Base-by-base conservation (phyloP, 2,797 vertebrate species). In the Chiroxiphia lanceolata region DNA sequence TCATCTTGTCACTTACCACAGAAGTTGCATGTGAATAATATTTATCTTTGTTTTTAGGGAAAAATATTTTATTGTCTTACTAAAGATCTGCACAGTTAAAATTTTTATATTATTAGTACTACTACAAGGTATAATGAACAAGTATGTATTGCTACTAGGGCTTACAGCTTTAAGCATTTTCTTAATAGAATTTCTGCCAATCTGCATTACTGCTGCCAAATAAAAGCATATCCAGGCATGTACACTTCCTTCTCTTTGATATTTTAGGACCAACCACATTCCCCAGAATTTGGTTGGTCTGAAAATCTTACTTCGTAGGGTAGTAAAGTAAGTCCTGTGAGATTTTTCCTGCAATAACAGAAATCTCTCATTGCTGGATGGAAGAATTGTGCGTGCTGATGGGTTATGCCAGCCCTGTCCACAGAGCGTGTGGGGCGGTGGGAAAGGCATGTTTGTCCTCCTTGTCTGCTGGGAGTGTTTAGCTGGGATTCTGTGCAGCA, bases 351-450 rank as follows among this genome's bases (percentile, higher is more conserved):
- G 34, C 14, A 56, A 0, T 14, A 15, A 10, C 20, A 26, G 57
- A 60, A 86, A 38, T 34, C 14, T 65, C 50, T 75, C 0, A 0
- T 29, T 1, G 1, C n/a, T 29, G 61, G 25, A 25, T 45, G 76
- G 33, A 64, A 87, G 60, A 57, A 44, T 11, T 8, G 23, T 48
- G 47, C 13, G 29, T 59, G 36, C 65, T 36, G 31, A 12, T 47
- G 68, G 27, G 22, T 50, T 56, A 56, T 26, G 29, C 47, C 48
- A 40, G 33, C 33, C 47, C 15, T 10, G 13, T 5, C 42, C 67
- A 15, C 26, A 11, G 60, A 27, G 19, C 13, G 5, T 2, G 1
- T 18, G 29, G 22, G 40, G 14, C 0, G 0, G 5, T 8, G 54
- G 48, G 50, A 47, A 68, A 27, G 53, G 33, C 1, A 1, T 5